Percentiles rank a stretch among this genome's conserved stretches.
phyloP scores from a whole-genome alignment of 1,140 invertebrate genomes.

The Lordiphosa mommai region DNA sequence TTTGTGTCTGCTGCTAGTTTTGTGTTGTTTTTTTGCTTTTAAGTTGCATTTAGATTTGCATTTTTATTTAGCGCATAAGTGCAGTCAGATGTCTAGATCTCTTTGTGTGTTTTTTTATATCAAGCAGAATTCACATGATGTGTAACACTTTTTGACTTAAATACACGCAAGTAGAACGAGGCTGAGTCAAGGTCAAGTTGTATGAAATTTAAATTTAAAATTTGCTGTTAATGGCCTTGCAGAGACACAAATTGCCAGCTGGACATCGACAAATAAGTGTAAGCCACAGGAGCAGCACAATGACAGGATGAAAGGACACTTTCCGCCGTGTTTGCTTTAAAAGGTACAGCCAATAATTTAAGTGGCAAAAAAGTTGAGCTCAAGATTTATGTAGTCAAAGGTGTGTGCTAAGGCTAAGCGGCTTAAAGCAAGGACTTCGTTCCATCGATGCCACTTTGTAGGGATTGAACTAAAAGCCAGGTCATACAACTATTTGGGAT shows the following conservation, averaged over 20 bases:
- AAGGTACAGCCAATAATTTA: not conserved
- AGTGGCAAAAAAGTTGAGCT: not conserved
- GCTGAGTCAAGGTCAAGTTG: slow-evolving; percentile 26
- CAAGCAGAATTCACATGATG: slow-evolving; percentile 20
- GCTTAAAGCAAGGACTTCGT: too few relatives aligned
- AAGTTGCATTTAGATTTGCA: slow-evolving; percentile 73
- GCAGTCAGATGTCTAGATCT: slow-evolving; percentile 17
- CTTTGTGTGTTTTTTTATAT: slow-evolving; percentile 9
- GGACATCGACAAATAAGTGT: slow-evolving; percentile 1
- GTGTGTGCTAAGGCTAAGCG: too few relatives aligned
- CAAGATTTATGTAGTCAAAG: not conserved
- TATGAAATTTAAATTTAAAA: slow-evolving; percentile 18
- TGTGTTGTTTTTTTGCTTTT: slow-evolving; percentile 22
- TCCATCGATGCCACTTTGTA: too few relatives aligned
- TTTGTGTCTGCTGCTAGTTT: slow-evolving; percentile 29
- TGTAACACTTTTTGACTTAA: slow-evolving; percentile 22
- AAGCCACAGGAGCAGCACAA: slow-evolving; percentile 9
- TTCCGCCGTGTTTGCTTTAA: not conserved
- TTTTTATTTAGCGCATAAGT: slow-evolving; percentile 75
- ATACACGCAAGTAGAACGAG: slow-evolving; percentile 27
- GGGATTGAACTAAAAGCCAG: too few relatives aligned
- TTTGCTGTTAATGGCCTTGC: not conserved
- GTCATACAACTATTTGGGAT: too few relatives aligned
- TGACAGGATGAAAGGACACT: not conserved
- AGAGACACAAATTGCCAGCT: not conserved